phyloP scores from a whole-genome alignment of 2,888 invertebrate genomes.

The Trachelus iudaicus region DNA sequence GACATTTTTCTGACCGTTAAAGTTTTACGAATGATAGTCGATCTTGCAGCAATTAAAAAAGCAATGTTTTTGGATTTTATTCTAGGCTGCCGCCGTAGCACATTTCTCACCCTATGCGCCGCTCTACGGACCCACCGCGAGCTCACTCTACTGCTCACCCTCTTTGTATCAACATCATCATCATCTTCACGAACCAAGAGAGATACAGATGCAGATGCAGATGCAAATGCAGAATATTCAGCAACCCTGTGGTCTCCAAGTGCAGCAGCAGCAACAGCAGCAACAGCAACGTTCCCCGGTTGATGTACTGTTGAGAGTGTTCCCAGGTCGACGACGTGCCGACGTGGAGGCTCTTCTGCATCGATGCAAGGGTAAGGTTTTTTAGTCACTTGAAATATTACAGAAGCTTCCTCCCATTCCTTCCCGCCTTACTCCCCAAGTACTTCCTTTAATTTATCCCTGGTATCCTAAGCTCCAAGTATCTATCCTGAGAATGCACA shows the following conservation, averaged over 20 bases:
- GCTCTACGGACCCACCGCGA: conserved; percentile 59
- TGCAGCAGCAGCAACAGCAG: conserved; percentile 52
- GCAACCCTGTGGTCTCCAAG: conserved; percentile 48
- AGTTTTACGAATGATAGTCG: too few relatives aligned
- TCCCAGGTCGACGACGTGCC: conserved; percentile 86
- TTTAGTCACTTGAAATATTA: not conserved
- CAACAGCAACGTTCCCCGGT: conserved; percentile 76
- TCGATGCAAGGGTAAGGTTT: conserved; percentile 74
- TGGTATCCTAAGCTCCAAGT: not conserved
- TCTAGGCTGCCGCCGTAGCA: conserved; percentile 55
- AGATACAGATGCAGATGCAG: conserved; percentile 61
- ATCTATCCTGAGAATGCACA: not conserved
- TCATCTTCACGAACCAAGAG: conserved; percentile 54
- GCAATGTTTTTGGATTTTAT: not conserved
- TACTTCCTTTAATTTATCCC: not conserved
- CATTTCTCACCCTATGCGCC: conserved; percentile 60
- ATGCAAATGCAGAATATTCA: conserved; percentile 59
- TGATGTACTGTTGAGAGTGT: conserved; percentile 89
- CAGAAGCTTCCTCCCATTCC: not conserved
- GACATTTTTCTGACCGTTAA: not conserved
- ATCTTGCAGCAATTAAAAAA: not conserved
- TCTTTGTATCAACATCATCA: conserved; percentile 58
- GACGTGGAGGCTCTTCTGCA: conserved; percentile 89
- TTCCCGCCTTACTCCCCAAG: not conserved
- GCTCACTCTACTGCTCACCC: conserved; percentile 58